A percentile compares a stretch with the other conserved stretches of the same genome.
phyloP scores from a whole-genome alignment of 2,797 vertebrate genomes.

The Yasuhikotakia modesta region DNA sequence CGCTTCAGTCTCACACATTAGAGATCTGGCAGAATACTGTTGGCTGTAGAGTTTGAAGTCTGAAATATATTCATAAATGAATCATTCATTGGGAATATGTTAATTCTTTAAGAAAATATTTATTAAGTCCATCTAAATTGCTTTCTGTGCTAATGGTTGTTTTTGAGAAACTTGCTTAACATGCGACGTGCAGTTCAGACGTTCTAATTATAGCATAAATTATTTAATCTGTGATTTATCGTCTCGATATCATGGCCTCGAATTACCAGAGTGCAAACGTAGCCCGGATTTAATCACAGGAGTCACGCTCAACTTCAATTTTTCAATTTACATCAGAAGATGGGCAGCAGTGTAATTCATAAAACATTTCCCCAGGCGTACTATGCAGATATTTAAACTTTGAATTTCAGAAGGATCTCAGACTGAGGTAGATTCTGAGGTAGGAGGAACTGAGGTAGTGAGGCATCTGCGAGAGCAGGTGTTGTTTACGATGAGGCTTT shows the following conservation, averaged over 20 bases:
- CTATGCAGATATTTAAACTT: constrained; percentile 19
- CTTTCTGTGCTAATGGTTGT: not conserved
- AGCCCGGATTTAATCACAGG: not conserved
- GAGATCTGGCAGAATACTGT: not conserved
- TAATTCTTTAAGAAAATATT: constrained; percentile 27
- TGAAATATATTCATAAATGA: constrained; percentile 21
- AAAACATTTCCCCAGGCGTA: not conserved
- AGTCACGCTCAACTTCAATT: not conserved
- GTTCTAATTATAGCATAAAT: not conserved
- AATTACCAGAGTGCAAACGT: not conserved
- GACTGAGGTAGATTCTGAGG: constrained; percentile 16
- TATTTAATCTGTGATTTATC: not conserved
- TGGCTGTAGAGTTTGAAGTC: not conserved
- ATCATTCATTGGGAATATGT: constrained; percentile 24
- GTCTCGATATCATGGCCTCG: not conserved
- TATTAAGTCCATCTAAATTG: not conserved
- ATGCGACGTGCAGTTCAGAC: not conserved
- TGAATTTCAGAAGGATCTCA: constrained; percentile 11
- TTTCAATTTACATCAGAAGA: constrained; percentile 20
- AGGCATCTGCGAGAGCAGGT: constrained; percentile 55
- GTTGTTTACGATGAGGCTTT: constrained; percentile 59
- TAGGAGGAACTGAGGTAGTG: not conserved
- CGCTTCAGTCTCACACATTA: not conserved
- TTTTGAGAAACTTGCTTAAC: not conserved
- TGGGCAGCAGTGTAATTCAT: constrained; percentile 3